phyloP scores from a whole-genome alignment of 2,113 vertebrate species.

The Trematomus loennbergii region DNA sequence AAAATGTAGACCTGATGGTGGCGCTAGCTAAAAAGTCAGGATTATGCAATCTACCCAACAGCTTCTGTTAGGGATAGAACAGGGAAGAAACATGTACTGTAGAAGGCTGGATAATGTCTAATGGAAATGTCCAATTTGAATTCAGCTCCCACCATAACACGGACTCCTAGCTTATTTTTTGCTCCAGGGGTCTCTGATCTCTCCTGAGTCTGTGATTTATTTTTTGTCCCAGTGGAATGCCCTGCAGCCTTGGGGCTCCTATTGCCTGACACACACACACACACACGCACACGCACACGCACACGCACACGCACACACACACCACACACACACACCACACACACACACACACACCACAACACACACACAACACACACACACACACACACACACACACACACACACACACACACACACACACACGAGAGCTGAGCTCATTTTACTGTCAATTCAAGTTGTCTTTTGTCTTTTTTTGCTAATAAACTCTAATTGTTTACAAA shows the following conservation, averaged over 20 bases:
- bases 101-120: neutral
- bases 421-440: neutral
- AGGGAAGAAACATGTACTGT: neutral
- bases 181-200: conserved; percentile 31
- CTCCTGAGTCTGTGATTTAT: conserved; percentile 59
- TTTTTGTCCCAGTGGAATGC: conserved; percentile 57
- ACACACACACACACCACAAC: too few relatives aligned
- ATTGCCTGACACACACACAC: neutral
- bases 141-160: neutral
- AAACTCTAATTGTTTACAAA: conserved; percentile 19
- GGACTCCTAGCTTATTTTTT: conserved; percentile 11
- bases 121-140: neutral
- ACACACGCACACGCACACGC: neutral
- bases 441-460: neutral
- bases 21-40: neutral
- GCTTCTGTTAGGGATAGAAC: neutral
- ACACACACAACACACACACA: conserved; percentile 16
- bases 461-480: neutral
- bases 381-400: neutral
- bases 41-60: neutral
- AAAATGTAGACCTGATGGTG: neutral
- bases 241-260: conserved; percentile 16
- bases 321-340: too few relatives aligned
- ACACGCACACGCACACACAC: too few relatives aligned
- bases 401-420: neutral